Evolutionary conservation across 2,888 invertebrate genomes (phyloP).

Genomic region (Archaeoteleia sp.): DNA sequence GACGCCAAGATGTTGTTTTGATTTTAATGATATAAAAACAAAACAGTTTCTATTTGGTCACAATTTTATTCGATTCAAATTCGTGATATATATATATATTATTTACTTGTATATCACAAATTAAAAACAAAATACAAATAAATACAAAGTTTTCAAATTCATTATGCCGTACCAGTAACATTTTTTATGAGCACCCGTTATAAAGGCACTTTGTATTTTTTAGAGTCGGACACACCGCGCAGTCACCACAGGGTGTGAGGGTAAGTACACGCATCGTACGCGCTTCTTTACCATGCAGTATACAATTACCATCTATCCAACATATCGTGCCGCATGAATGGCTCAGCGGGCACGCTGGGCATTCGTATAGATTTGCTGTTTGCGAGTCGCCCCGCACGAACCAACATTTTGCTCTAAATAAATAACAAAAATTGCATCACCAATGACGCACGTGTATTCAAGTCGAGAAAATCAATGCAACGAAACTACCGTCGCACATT

Average conservation of each 20-base stretch:
- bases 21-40: no score
- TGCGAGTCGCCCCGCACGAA: constrained; percentile 40
- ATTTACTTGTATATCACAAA: no score
- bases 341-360: constrained; percentile 59
- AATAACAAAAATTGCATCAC: neutral
- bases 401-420: constrained; percentile 31
- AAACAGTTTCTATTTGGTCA: no score
- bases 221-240: constrained; percentile 22
- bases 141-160: no score
- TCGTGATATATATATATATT: no score
- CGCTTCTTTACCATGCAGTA: constrained; percentile 45
- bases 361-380: constrained; percentile 48
- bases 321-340: constrained; percentile 54
- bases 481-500: no score
- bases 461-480: no score
- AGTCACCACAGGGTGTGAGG: constrained; percentile 39
- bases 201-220: constrained; percentile 32
- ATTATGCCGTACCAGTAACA: no score
- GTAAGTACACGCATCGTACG: constrained; percentile 53
- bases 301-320: constrained; percentile 54
- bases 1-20: no score
- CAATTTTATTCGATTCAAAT: no score
- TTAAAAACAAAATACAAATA: no score
- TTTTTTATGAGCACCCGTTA: constrained; percentile 43
- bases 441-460: neutral